A percentile compares a stretch with the other conserved stretches of the same genome.
Conservation (phyloP, 2,888 invertebrate species). For the Amiota communis region DNA sequence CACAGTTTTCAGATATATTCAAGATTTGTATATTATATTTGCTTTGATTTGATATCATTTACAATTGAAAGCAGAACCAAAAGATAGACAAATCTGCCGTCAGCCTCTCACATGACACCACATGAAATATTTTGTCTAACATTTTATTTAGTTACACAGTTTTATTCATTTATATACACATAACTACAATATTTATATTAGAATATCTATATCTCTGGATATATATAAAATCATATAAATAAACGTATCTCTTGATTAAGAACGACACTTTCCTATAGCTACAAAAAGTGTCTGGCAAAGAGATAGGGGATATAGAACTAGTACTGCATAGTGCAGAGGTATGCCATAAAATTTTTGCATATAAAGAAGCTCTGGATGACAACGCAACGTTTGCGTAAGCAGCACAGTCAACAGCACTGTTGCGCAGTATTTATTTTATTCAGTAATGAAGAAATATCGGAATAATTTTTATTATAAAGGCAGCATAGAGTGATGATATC, state of each 20-base stretch:
- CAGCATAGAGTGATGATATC: conserved; percentile 6
- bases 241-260: conserved; percentile 61
- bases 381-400: conserved; percentile 22
- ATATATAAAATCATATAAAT: conserved; percentile 28
- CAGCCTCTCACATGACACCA: background rate
- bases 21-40: too few relatives aligned
- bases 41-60: too few relatives aligned
- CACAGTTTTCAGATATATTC: too few relatives aligned
- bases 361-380: conserved; percentile 37
- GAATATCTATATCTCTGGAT: conserved; percentile 26
- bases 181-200: conserved; percentile 34
- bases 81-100: too few relatives aligned
- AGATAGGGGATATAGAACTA: conserved; percentile 21
- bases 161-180: background rate
- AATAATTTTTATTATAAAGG: conserved; percentile 46
- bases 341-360: conserved; percentile 48
- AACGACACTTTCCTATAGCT: conserved; percentile 48
- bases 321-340: conserved; percentile 37
- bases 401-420: conserved; percentile 31
- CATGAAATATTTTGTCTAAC: background rate
- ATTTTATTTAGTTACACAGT: too few relatives aligned
- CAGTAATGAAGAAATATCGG: conserved; percentile 48
- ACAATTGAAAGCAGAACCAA: too few relatives aligned
- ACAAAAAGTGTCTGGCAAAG: conserved; percentile 25
- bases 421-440: conserved; percentile 42